phyloP scores from a whole-genome alignment of 2,888 invertebrate species.

The Cataglyphis altisquamis region DNA sequence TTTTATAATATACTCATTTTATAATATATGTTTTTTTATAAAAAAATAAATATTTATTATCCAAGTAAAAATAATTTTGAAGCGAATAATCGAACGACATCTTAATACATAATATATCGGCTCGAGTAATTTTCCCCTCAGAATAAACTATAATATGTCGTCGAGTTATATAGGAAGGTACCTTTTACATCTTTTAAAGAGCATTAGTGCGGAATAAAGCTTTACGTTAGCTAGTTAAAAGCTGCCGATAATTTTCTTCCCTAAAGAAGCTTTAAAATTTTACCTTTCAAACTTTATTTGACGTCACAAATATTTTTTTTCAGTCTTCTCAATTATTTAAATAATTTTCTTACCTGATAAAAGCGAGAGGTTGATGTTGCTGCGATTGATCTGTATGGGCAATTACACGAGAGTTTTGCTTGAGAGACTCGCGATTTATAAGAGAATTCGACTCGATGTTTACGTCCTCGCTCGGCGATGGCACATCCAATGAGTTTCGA shows the following conservation, averaged over 20 bases:
- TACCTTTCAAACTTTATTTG: background rate
- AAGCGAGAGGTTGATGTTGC: slow-evolving; percentile 72
- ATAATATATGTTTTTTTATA: no score
- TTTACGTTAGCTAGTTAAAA: slow-evolving; percentile 23
- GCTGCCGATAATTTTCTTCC: slow-evolving; percentile 18
- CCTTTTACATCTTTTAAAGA: slow-evolving; percentile 4
- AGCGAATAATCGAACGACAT: background rate
- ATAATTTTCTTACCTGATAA: slow-evolving; percentile 77
- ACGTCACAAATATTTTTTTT: background rate
- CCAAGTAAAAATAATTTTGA: slow-evolving; percentile 25
- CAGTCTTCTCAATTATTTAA: background rate
- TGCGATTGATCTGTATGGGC: slow-evolving; percentile 74
- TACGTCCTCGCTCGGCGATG: slow-evolving; percentile 53
- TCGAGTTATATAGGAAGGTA: background rate
- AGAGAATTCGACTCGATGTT: slow-evolving; percentile 58
- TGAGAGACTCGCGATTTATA: slow-evolving; percentile 76
- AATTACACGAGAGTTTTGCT: slow-evolving; percentile 67
- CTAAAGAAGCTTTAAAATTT: background rate
- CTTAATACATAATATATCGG: slow-evolving; percentile 7
- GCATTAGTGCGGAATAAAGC: slow-evolving; percentile 35
- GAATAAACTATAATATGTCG: slow-evolving; percentile 31
- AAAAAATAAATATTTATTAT: slow-evolving; percentile 11
- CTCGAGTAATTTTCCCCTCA: slow-evolving; percentile 1
- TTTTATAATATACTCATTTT: no score
- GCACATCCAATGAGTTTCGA: slow-evolving; percentile 53